A percentile compares a stretch with the other conserved stretches of the same genome.
These are phyloP conservation scores for Chelonoidis abingdonii DNA, from an alignment of 2,113 vertebrate genomes.

Conservation along the genomic window DNA sequence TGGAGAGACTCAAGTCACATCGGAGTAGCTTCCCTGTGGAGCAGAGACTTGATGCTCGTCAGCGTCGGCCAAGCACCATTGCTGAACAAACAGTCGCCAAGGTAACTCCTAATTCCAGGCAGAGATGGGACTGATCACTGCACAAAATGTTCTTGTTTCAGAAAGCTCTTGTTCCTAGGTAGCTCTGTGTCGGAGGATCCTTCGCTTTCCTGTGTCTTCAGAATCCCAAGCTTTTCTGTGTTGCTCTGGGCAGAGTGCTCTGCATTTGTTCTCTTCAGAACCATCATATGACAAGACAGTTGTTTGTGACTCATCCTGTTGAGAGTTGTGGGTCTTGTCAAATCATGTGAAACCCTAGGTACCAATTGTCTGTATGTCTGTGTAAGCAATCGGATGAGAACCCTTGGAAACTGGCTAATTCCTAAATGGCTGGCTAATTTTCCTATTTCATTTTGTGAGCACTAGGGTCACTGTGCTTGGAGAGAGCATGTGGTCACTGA, in stretches of 20 bases:
- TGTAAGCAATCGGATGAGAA: neutral
- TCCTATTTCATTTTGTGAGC: neutral
- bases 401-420: neutral
- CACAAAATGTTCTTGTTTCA: neutral
- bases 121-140: neutral
- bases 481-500: neutral
- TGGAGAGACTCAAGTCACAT: conserved; percentile 96
- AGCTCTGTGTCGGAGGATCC: neutral
- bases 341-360: neutral
- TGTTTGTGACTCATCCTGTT: neutral
- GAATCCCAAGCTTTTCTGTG: neutral
- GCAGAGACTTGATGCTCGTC: conserved; percentile 91
- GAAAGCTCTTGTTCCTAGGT: neutral
- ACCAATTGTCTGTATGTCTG: neutral
- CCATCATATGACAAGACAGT: neutral
- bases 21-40: conserved; percentile 97
- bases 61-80: conserved; percentile 93
- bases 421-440: neutral
- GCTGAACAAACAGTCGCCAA: conserved; percentile 96
- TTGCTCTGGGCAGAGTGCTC: neutral
- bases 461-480: neutral
- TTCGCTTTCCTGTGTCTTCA: accelerated
- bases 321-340: neutral
- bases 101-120: conserved; percentile 77
- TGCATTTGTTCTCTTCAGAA: neutral